Evolutionary conservation across 2,888 invertebrate species (phyloP), one percentile per base, ranked within the genome.

Genomic region (Drosophila maculinotata): DNA sequence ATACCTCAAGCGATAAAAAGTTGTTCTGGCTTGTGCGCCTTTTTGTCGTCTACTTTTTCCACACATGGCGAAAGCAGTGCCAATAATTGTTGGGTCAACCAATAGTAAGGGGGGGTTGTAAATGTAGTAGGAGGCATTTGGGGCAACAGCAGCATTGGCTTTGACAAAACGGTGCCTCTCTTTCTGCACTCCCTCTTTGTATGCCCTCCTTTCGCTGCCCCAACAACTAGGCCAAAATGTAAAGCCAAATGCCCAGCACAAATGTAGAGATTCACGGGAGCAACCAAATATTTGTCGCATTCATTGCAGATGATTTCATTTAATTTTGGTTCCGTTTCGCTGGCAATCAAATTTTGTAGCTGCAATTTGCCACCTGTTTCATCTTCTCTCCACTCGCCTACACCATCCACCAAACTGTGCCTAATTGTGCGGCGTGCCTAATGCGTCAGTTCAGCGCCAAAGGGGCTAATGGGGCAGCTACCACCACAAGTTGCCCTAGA

Each of bases 191-290:
- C 12, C 38, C 23, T 17, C 17, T 17, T 12, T 28, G 2, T n/a
- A 12, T 7, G 10, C 30, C 39, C 51, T 56, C 60, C 47, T 44
- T 47, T 36, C 35, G 33, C 31, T 53, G 39, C 25, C 2, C 39
- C 39, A 20, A 48, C 54, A 79, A 79, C 66, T 75, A 48, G 79
- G 79, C 15, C 79, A 79, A 53, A 60, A 71, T 81, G 66, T 62
- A 75, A 82, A n/a, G n/a, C 79, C 63, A 69, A 82, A 67, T 65
- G 51, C 45, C 49, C 60, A 76, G 65, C 66, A 17, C 20, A 44
- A 47, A 25, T 23, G 28, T 28, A 20, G 12, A 41, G 14, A 52
- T 28, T 12, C 38, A 17, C 15, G 25, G 44, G 10, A 28, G 30
- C 36, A 36, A 35, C 14, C 12, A 39, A 41, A 41, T 39, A 39